Conservation (phyloP, 2,113 vertebrate species). For the Spea multiplicata region DNA sequence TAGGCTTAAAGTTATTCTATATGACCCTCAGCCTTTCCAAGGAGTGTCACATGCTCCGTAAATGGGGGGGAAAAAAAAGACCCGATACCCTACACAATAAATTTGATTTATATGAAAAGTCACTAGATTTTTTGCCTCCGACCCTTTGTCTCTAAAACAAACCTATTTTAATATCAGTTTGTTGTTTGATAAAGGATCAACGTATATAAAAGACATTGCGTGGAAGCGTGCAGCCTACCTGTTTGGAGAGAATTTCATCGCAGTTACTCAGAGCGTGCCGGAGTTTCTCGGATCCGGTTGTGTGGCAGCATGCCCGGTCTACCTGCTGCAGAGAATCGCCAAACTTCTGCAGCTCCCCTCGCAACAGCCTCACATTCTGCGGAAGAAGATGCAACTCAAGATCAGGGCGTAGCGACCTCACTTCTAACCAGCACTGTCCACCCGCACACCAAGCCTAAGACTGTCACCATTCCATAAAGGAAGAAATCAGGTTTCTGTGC, state of each 20-base stretch:
- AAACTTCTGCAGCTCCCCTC: constrained; percentile 76
- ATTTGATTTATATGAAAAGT: no score
- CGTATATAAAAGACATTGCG: no score
- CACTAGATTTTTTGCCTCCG: no score
- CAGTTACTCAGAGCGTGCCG: constrained; percentile 73
- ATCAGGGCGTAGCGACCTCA: background rate
- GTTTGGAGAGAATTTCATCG: constrained; percentile 82
- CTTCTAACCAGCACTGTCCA: background rate
- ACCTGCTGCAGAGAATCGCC: constrained; percentile 79
- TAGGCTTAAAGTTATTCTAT: no score
- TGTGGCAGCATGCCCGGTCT: constrained; percentile 88
- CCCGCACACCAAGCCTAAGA: constrained; percentile 9
- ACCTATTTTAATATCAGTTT: no score
- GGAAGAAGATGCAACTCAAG: constrained; percentile 15
- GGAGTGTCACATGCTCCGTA: no score
- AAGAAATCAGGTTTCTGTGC: constrained; percentile 4
- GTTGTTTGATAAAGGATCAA: no score
- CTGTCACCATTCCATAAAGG: constrained; percentile 1
- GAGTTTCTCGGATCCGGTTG: constrained; percentile 82
- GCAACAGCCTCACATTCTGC: constrained; percentile 83
- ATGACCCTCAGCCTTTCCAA: no score
- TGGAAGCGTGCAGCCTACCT: constrained; percentile 65
- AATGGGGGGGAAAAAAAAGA: no score
- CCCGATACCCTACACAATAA: no score
- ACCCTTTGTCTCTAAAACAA: no score